These are phyloP conservation scores for Phocoena phocoena DNA, from an alignment of 2,113 vertebrate species.

Conservation along the genomic window DNA sequence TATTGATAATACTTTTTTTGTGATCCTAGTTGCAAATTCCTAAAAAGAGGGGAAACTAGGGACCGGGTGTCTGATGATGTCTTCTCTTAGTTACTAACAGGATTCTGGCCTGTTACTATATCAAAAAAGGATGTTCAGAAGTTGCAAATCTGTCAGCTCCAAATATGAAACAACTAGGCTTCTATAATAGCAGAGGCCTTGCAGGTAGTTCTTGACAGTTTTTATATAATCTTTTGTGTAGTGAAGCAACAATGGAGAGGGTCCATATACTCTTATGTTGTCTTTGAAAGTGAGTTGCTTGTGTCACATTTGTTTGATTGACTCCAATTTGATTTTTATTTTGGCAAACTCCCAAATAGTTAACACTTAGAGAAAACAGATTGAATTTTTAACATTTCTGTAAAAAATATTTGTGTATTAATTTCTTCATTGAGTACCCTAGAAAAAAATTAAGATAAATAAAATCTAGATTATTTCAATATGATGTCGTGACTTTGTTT, in stretches of 20 bases:
- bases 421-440: background rate
- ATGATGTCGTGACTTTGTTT: background rate
- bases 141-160: background rate
- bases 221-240: background rate
- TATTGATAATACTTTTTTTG: background rate
- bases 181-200: background rate
- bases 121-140: background rate
- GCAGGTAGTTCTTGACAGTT: background rate
- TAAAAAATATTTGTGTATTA: background rate
- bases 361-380: constrained; percentile 2
- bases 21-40: background rate
- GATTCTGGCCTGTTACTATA: background rate
- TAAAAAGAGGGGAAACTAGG: background rate
- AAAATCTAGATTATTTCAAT: background rate
- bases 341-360: background rate
- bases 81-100: background rate
- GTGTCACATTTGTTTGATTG: background rate
- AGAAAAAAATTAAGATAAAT: background rate
- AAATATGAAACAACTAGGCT: background rate
- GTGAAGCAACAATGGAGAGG: background rate
- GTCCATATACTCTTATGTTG: background rate
- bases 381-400: background rate
- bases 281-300: background rate
- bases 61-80: background rate
- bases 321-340: constrained; percentile 31